A percentile compares a stretch with the other conserved stretches of the same genome.
Conservation (phyloP, 2,113 vertebrate species). For the Ellobius talpinus region DNA sequence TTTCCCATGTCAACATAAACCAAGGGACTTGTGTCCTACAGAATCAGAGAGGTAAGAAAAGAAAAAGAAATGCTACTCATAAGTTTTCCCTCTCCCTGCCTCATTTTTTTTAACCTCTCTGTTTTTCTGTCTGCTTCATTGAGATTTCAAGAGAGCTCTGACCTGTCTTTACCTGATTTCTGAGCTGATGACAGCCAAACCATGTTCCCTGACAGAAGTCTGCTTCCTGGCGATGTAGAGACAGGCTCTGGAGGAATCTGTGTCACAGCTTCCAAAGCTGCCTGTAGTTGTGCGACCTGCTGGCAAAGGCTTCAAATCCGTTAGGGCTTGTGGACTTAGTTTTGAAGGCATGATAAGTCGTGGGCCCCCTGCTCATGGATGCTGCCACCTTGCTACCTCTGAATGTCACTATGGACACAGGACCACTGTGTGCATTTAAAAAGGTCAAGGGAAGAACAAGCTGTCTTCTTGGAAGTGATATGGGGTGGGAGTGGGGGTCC, state of each 20-base stretch:
- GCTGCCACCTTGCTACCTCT: background rate
- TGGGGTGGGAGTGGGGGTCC: background rate
- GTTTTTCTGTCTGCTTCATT: background rate
- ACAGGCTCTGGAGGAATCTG: slow-evolving; percentile 3
- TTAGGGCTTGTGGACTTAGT: background rate
- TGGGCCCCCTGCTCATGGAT: rapidly evolving
- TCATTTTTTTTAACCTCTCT: background rate
- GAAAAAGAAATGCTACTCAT: no score
- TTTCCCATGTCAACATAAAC: background rate
- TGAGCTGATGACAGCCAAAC: slow-evolving; percentile 63
- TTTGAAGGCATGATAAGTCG: background rate
- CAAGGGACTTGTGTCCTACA: background rate
- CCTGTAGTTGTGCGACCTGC: background rate
- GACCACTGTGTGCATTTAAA: slow-evolving; percentile 43
- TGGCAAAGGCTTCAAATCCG: background rate
- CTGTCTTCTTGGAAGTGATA: slow-evolving; percentile 57
- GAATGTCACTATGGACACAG: background rate
- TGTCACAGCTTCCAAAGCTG: slow-evolving; percentile 3
- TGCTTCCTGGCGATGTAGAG: slow-evolving; percentile 63
- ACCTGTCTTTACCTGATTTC: slow-evolving; percentile 61
- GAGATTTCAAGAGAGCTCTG: slow-evolving; percentile 1
- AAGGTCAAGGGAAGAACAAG: slow-evolving; percentile 77
- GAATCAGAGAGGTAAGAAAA: background rate
- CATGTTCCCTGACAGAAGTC: slow-evolving; percentile 54
- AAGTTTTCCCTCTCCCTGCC: background rate